Evolutionary conservation across 2,797 vertebrate genomes (phyloP), one percentile per base, ranked within the genome.

Genomic region (Liparis tanakae): DNA sequence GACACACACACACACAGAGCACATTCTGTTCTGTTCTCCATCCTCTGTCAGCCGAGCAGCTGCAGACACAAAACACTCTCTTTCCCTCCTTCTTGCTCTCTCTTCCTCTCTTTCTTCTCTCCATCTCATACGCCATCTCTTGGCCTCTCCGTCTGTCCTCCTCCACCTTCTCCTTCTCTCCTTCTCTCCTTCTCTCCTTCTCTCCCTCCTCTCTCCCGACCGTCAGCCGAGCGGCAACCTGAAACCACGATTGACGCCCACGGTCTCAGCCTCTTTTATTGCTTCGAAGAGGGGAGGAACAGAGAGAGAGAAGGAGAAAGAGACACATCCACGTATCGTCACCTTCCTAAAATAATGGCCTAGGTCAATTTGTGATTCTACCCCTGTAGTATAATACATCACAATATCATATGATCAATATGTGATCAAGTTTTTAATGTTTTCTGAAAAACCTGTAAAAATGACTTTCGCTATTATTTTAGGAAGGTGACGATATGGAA

Each of bases 171-270:
- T 30, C 43, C 43, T 74, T 72, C 41, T 70, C 57, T 57, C 53
- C 61, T 48, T 75, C 74, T 79, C 87, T 70, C 57, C 56, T n/a
- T n/a, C n/a, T n/a, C n/a, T n/a, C 43, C 43, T 74, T 72, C 41
- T 70, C 57, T 57, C 53, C 76, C 82, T 59, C 61, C 53, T 75
- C 74, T 79, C 87, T 80, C 57, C 56, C 71, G 78, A 80, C 76
- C 81, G 82, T 88, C 85, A 87, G 76, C 72, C 60, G 78, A 89
- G 85, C 84, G 78, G 85, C 67, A 76, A 68, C 13, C 6, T 81
- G 83, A 83, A 77, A 72, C 78, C 64, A 69, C 67, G 37, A 81
- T 87, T 69, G 6, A 77, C 84, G 51, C 89, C 89, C 87, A 82
- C 85, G 15, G 66, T 51, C 71, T 67, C 36, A 7, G 37, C 18